These are phyloP conservation scores for Mechanitis mazaeus DNA, from an alignment of 2,888 invertebrate species.

Conservation along the genomic window DNA sequence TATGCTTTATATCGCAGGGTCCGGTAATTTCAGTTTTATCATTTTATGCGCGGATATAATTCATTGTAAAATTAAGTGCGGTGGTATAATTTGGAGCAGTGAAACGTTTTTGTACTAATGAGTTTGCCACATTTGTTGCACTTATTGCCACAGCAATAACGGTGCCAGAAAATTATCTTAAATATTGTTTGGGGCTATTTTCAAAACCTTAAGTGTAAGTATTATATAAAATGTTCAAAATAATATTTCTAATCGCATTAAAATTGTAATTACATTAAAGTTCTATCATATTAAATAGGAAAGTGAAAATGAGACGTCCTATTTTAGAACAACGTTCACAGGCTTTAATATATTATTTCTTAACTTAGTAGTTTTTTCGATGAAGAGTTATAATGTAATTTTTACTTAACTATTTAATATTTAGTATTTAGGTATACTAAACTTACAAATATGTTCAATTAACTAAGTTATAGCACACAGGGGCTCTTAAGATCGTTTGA, in stretches of 20 bases:
- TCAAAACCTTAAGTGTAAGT: not conserved
- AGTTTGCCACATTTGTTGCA: constrained; percentile 6
- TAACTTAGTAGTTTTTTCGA: too few relatives aligned
- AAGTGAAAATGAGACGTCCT: too few relatives aligned
- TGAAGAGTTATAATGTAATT: too few relatives aligned
- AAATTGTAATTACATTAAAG: too few relatives aligned
- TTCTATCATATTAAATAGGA: too few relatives aligned
- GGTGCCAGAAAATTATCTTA: not conserved
- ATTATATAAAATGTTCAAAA: too few relatives aligned
- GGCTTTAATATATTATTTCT: too few relatives aligned
- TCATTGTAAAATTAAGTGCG: constrained; percentile 7
- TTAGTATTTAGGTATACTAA: too few relatives aligned
- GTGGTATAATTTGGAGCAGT: not conserved
- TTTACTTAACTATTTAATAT: too few relatives aligned
- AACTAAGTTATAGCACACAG: constrained; percentile 2
- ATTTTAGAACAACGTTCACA: too few relatives aligned
- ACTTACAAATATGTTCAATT: constrained; percentile 1
- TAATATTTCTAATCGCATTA: too few relatives aligned
- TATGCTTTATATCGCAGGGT: constrained; percentile 20
- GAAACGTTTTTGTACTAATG: constrained; percentile 5
- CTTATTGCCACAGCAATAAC: not conserved
- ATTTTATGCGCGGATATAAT: constrained; percentile 3
- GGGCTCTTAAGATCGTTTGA: constrained; percentile 7
- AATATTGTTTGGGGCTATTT: not conserved
- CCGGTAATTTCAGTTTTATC: constrained; percentile 14